Conservation (phyloP, 1,140 invertebrate genomes). For the Amphibalanus amphitrite region DNA sequence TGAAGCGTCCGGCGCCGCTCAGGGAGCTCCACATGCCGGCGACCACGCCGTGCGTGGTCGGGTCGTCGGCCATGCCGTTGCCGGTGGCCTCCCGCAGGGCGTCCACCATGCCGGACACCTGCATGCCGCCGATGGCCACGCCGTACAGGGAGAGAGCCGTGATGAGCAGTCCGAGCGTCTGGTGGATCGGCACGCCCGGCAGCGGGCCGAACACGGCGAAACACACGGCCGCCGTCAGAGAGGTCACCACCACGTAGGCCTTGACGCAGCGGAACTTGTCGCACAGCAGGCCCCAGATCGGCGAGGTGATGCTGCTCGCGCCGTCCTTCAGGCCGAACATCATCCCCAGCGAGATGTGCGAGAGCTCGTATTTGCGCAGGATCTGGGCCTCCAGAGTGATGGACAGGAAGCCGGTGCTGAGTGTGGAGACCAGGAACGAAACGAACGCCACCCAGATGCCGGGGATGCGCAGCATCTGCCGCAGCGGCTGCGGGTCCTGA, state of each 20-base stretch:
- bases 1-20: constrained; percentile 21
- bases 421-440: constrained; percentile 23
- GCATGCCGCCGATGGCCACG: constrained; percentile 21
- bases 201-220: constrained; percentile 22
- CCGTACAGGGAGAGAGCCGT: constrained; percentile 19
- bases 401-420: constrained; percentile 24
- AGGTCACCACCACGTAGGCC: constrained; percentile 18
- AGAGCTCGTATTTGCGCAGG: constrained; percentile 20
- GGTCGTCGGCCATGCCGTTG: constrained; percentile 18
- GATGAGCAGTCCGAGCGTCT: constrained; percentile 18
- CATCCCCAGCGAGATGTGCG: constrained; percentile 20
- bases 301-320: constrained; percentile 23
- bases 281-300: constrained; percentile 23
- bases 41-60: constrained; percentile 19
- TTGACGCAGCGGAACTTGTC: constrained; percentile 19
- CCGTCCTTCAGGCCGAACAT: constrained; percentile 24
- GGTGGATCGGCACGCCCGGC: constrained; percentile 18
- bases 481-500: not conserved
- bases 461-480: constrained; percentile 19
- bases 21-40: constrained; percentile 21
- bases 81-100: constrained; percentile 20
- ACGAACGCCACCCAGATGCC: constrained; percentile 22
- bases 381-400: constrained; percentile 23
- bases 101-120: constrained; percentile 23
- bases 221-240: constrained; percentile 19